Evolutionary conservation across 1,140 invertebrate genomes (phyloP).

Genomic region (Cotesia glomerata): DNA sequence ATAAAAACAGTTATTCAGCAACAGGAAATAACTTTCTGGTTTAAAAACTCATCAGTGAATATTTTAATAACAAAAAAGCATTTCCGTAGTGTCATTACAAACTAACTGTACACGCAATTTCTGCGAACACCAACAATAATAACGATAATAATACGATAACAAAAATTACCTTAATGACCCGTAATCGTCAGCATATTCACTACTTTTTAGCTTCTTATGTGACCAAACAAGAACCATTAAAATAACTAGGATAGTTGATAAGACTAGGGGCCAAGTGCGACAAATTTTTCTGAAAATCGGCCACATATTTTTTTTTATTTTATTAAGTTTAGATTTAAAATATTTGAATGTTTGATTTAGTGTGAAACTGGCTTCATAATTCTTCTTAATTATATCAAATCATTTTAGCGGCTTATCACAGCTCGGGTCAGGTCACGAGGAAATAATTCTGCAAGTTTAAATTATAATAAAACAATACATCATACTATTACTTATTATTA

Average conservation of each 20-base stretch:
- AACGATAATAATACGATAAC: too few relatives aligned
- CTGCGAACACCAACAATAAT: not conserved
- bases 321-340: not conserved
- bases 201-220: slow-evolving; percentile 33
- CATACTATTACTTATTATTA: too few relatives aligned
- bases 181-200: slow-evolving; percentile 41
- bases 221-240: slow-evolving; percentile 50
- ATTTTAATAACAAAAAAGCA: not conserved
- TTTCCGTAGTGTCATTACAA: slow-evolving; percentile 16
- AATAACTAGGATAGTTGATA: slow-evolving; percentile 26
- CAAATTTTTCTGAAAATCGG: slow-evolving; percentile 25
- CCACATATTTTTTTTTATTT: slow-evolving; percentile 29
- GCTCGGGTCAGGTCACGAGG: too few relatives aligned
- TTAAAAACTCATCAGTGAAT: too few relatives aligned
- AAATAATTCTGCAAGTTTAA: too few relatives aligned
- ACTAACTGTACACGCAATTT: slow-evolving; percentile 1
- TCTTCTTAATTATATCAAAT: too few relatives aligned
- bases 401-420: too few relatives aligned
- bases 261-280: slow-evolving; percentile 26
- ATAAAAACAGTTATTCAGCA: not conserved
- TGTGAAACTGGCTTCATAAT: too few relatives aligned
- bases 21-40: not conserved
- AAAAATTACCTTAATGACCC: slow-evolving; percentile 42
- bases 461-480: too few relatives aligned
- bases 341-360: not conserved